These are phyloP conservation scores for Omphaloscelis lunosa DNA, from an alignment of 2,888 invertebrate genomes.

Conservation along the genomic window DNA sequence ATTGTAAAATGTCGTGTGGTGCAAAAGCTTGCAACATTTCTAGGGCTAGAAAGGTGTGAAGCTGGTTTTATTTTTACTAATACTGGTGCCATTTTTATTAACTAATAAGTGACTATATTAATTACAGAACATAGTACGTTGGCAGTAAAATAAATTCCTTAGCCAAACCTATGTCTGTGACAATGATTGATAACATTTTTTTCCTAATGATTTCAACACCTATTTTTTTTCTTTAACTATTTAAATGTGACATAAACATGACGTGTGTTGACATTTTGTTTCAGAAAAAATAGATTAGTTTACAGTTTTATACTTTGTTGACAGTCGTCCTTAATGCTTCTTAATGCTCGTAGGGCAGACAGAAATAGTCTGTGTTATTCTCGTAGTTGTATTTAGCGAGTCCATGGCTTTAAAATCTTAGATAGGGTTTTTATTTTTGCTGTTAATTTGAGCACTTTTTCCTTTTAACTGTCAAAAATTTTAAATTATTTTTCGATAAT, in stretches of 20 bases:
- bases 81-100: neutral
- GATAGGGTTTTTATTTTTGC: neutral
- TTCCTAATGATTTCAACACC: slow-evolving; percentile 8
- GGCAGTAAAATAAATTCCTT: slow-evolving; percentile 48
- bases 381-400: slow-evolving; percentile 12
- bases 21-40: neutral
- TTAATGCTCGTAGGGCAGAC: slow-evolving; percentile 32
- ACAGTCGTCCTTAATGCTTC: slow-evolving; percentile 28
- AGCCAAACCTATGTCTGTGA: neutral
- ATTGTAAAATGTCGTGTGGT: neutral
- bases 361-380: slow-evolving; percentile 45
- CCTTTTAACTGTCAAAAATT: neutral
- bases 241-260: slow-evolving; percentile 38
- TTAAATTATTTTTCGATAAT: neutral
- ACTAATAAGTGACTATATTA: slow-evolving; percentile 1
- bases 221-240: slow-evolving; percentile 14
- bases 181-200: slow-evolving; percentile 39
- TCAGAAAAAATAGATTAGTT: slow-evolving; percentile 30
- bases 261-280: slow-evolving; percentile 35
- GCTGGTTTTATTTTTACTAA: slow-evolving; percentile 1
- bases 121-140: neutral
- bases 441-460: neutral
- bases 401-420: neutral
- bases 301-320: slow-evolving; percentile 32
- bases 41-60: neutral